phyloP scores from a whole-genome alignment of 2,888 invertebrate genomes.

The Neelides folsomi region DNA sequence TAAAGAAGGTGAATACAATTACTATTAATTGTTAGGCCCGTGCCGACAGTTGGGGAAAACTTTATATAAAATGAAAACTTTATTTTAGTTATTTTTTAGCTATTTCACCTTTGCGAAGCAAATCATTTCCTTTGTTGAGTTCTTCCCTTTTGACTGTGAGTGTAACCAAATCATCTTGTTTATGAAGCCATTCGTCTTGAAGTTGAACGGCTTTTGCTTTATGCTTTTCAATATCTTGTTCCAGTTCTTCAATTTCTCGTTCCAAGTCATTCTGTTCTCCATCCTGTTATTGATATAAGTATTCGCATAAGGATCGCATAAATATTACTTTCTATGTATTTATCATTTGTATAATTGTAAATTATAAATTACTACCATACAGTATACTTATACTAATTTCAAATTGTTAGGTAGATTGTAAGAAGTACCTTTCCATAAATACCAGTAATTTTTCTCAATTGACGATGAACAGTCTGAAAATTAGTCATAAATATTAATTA shows the following conservation, averaged over 20 bases:
- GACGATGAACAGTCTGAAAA: not conserved
- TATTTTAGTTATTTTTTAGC: not conserved
- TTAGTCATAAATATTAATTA: not conserved
- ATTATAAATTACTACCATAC: no score
- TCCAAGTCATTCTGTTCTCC: conserved; percentile 45
- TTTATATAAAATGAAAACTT: no score
- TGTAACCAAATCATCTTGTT: conserved; percentile 57
- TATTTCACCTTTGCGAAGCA: conserved; percentile 54
- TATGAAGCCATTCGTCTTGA: conserved; percentile 62
- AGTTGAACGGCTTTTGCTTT: conserved; percentile 50
- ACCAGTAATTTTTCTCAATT: no score
- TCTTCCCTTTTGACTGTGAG: conserved; percentile 54
- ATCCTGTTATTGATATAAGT: conserved; percentile 32
- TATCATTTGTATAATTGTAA: no score
- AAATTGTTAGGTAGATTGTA: no score
- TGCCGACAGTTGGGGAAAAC: not conserved
- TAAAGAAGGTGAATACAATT: conserved; percentile 24
- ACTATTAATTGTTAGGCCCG: not conserved
- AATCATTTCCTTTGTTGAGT: conserved; percentile 54
- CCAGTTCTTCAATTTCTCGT: conserved; percentile 50
- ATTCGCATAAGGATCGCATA: no score
- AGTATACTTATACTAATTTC: no score
- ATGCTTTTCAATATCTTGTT: conserved; percentile 49
- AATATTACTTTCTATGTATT: no score
- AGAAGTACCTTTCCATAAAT: no score